Evolutionary conservation across 2,888 invertebrate genomes (phyloP).

Genomic region (Andrena bucephala): DNA sequence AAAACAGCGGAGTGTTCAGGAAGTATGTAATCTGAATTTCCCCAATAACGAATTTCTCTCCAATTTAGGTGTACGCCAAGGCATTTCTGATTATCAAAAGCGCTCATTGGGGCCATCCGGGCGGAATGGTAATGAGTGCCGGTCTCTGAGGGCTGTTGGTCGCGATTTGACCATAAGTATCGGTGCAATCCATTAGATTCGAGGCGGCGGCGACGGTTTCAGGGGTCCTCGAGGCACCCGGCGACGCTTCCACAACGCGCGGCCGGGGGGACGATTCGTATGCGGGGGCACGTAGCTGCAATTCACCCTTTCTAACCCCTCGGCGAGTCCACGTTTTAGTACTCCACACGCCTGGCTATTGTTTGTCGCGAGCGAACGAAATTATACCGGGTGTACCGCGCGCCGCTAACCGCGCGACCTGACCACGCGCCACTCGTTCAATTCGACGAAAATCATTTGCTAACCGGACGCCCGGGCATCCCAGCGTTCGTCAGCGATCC

Average conservation of each 20-base stretch:
- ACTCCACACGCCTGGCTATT: conserved; percentile 73
- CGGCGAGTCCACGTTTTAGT: conserved; percentile 68
- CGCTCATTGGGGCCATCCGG: conserved; percentile 54
- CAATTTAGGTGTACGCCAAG: conserved; percentile 44
- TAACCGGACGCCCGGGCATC: no score
- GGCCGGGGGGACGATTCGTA: conserved; percentile 75
- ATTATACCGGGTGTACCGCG: conserved; percentile 57
- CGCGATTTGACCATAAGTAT: conserved; percentile 78
- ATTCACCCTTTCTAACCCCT: conserved; percentile 79
- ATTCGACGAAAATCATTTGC: background rate
- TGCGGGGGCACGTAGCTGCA: conserved; percentile 81
- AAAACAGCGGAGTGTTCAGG: background rate
- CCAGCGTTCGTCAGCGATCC: no score
- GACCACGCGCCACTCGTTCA: background rate
- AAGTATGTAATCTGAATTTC: conserved; percentile 19
- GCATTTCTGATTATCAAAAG: conserved; percentile 71
- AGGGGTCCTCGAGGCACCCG: conserved; percentile 41
- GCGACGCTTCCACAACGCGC: conserved; percentile 45
- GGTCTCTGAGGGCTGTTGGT: conserved; percentile 57
- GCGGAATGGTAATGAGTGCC: conserved; percentile 68
- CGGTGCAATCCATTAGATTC: conserved; percentile 76
- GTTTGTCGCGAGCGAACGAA: conserved; percentile 67
- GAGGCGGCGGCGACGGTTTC: conserved; percentile 57
- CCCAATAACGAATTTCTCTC: background rate
- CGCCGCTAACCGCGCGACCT: background rate